Conservation (phyloP, 92 coral and sea anemone species). For the Zoanthus solanderi region DNA sequence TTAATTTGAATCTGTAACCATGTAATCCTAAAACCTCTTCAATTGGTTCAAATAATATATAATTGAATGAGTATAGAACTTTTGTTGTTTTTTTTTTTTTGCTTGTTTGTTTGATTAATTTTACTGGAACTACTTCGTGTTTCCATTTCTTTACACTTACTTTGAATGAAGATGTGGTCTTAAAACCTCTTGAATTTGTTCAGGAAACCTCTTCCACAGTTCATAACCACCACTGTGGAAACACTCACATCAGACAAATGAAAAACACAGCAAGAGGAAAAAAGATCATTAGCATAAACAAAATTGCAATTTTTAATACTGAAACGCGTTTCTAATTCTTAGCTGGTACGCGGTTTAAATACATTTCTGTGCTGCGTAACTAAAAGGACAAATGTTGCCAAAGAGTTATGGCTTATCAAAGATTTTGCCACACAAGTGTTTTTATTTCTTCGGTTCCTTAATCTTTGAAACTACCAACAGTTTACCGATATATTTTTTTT, state of each 20-base stretch:
- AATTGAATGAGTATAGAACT: not conserved
- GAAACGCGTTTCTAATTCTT: too few relatives aligned
- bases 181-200: constrained; percentile 90
- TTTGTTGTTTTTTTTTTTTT: not conserved
- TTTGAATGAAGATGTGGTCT: constrained; percentile 95
- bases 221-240: constrained; percentile 73
- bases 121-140: not conserved
- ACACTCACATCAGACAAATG: not conserved
- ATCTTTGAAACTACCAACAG: too few relatives aligned
- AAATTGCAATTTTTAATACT: too few relatives aligned
- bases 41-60: constrained; percentile 59
- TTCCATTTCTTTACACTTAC: constrained; percentile 59
- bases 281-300: not conserved
- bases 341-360: too few relatives aligned
- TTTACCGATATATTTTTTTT: too few relatives aligned
- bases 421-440: too few relatives aligned
- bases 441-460: too few relatives aligned
- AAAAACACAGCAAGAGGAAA: not conserved
- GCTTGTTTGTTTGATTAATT: not conserved
- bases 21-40: constrained; percentile 94
- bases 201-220: constrained; percentile 92
- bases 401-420: too few relatives aligned
- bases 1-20: constrained; percentile 85
- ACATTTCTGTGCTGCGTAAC: too few relatives aligned
- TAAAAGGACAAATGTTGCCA: too few relatives aligned